Percentiles rank a stretch among this genome's conserved stretches.
Conservation (phyloP, 1,140 invertebrate genomes). For the Drosophila melanica region DNA sequence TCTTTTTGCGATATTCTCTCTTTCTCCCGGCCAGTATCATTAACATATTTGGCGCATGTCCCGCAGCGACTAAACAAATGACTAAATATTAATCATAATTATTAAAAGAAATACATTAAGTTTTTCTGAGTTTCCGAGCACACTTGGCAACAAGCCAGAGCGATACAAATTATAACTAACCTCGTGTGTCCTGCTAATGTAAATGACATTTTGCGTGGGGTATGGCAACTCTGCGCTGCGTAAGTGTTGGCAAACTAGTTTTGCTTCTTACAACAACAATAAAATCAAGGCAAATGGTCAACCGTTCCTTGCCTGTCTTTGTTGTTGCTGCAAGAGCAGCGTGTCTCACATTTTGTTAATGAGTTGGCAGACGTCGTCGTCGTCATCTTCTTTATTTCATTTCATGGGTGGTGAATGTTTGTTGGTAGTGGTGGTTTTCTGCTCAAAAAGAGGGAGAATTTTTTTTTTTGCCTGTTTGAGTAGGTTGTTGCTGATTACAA, state of each 20-base stretch:
- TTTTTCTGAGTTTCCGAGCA: neutral
- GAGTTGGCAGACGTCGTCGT: slow-evolving; percentile 55
- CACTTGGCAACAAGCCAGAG: slow-evolving; percentile 32
- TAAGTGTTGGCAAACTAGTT: slow-evolving; percentile 63
- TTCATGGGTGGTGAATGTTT: slow-evolving; percentile 66
- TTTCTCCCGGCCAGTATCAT: slow-evolving; percentile 22
- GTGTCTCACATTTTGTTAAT: slow-evolving; percentile 62
- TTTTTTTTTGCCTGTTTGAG: slow-evolving; percentile 24
- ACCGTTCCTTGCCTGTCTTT: slow-evolving; percentile 14
- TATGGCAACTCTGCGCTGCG: slow-evolving; percentile 14
- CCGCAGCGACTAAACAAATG: slow-evolving; percentile 30
- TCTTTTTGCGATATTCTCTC: slow-evolving; percentile 5
- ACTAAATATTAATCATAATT: slow-evolving; percentile 51
- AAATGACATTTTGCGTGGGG: slow-evolving; percentile 31
- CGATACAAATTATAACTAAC: neutral
- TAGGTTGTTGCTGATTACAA: slow-evolving; percentile 55
- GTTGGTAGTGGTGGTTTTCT: slow-evolving; percentile 52
- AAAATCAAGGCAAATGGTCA: slow-evolving; percentile 26
- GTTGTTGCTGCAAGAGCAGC: slow-evolving; percentile 11
- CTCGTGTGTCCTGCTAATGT: slow-evolving; percentile 30
- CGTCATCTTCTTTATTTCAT: slow-evolving; percentile 58
- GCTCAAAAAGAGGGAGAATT: neutral
- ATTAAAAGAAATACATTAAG: slow-evolving; percentile 14
- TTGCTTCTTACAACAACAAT: slow-evolving; percentile 13
- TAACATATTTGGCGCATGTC: slow-evolving; percentile 52